Percentiles rank a stretch among this genome's conserved stretches.
These are phyloP conservation scores for Lucilia sericata DNA, from an alignment of 1,140 invertebrate species.

Conservation along the genomic window DNA sequence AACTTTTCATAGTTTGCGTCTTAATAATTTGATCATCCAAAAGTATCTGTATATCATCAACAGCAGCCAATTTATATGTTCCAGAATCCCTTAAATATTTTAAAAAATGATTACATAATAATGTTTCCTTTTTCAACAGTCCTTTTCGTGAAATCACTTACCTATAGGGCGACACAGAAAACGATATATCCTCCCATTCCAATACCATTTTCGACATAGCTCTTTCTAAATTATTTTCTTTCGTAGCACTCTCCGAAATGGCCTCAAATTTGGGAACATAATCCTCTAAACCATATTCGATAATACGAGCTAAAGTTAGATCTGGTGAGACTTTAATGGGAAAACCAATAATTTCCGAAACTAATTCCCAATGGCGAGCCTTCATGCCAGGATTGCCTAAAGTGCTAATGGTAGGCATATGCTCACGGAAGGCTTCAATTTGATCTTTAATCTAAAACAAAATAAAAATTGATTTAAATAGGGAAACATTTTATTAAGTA, in stretches of 20 bases:
- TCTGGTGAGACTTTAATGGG: constrained; percentile 88
- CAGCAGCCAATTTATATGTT: constrained; percentile 88
- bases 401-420: constrained; percentile 91
- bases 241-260: constrained; percentile 95
- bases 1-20: constrained; percentile 97
- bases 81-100: constrained; percentile 81
- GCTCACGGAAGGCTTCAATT: constrained; percentile 91
- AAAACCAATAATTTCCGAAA: constrained; percentile 95
- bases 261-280: constrained; percentile 92
- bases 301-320: constrained; percentile 88
- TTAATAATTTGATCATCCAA: constrained; percentile 97
- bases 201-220: constrained; percentile 90
- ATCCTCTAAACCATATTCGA: constrained; percentile 92
- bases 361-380: constrained; percentile 93
- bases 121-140: neutral
- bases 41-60: constrained; percentile 96
- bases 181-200: constrained; percentile 92
- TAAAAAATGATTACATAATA: neutral
- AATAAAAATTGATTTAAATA: neutral
- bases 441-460: constrained; percentile 69
- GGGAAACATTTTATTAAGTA: neutral
- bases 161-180: constrained; percentile 70
- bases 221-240: constrained; percentile 94
- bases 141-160: constrained; percentile 34
- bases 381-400: constrained; percentile 95